Evolutionary conservation across 2,113 vertebrate species (phyloP).

Genomic region (Eleginops maclovinus): DNA sequence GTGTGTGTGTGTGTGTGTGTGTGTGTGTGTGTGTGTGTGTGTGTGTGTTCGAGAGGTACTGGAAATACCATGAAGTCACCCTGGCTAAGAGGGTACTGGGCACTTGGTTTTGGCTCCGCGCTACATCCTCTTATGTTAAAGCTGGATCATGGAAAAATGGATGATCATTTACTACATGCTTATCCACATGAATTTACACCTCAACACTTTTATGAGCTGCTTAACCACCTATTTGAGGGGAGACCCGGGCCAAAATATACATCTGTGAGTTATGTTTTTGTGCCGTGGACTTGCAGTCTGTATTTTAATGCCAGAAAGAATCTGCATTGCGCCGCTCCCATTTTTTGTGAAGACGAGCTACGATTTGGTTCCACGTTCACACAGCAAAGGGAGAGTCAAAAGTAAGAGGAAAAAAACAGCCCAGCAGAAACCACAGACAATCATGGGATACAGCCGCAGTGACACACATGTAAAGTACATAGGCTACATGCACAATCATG

Average conservation of each 20-base stretch:
- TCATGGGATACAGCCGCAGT: conserved; percentile 15
- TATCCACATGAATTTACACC: conserved; percentile 15
- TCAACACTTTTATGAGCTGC: conserved; percentile 10
- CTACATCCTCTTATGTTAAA: conserved; percentile 9
- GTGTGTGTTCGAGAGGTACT: conserved; percentile 16
- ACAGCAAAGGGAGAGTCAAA: conserved; percentile 8
- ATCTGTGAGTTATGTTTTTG: conserved; percentile 35
- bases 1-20: conserved; percentile 43
- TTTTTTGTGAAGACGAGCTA: conserved; percentile 42
- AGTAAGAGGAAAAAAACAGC: conserved; percentile 2
- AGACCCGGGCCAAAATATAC: conserved; percentile 27
- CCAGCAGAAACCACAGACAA: conserved; percentile 34
- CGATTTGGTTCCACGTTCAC: conserved; percentile 27
- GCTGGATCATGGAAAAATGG: background rate
- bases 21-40: conserved; percentile 17
- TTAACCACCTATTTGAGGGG: conserved; percentile 13
- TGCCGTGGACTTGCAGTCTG: conserved; percentile 5
- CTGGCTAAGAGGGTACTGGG: conserved; percentile 28
- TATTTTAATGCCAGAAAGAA: conserved; percentile 56
- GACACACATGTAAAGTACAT: conserved; percentile 13
- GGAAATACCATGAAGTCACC: conserved; percentile 68
- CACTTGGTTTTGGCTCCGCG: conserved; percentile 37
- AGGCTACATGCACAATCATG: conserved; percentile 8
- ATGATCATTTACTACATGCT: conserved; percentile 5
- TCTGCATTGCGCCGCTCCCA: conserved; percentile 59